Evolutionary conservation across 2,113 vertebrate genomes (phyloP).

Genomic region (Xiphophorus hellerii): DNA sequence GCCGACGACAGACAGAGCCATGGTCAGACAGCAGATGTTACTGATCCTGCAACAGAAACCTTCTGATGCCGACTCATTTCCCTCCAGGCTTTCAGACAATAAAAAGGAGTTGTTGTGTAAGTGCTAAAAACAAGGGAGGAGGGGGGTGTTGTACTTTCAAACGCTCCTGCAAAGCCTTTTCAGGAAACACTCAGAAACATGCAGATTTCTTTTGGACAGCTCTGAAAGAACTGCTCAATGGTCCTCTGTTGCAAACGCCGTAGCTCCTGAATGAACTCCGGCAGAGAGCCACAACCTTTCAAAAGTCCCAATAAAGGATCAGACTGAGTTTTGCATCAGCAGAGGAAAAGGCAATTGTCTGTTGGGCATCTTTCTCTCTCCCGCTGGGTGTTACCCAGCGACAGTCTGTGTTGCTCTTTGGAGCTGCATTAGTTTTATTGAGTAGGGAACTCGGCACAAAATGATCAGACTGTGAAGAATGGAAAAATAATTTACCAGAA

Average conservation of each 20-base stretch:
- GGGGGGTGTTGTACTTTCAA: conserved; percentile 20
- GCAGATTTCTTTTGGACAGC: conserved; percentile 40
- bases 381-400: conserved; percentile 28
- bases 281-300: conserved; percentile 42
- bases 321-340: conserved; percentile 32
- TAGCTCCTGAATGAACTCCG: conserved; percentile 40
- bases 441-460: neutral
- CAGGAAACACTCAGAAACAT: conserved; percentile 30
- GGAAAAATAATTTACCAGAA: neutral
- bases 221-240: conserved; percentile 37
- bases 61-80: conserved; percentile 47
- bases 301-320: conserved; percentile 28
- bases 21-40: conserved; percentile 36
- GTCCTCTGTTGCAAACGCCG: conserved; percentile 23
- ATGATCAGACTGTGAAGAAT: neutral
- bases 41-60: conserved; percentile 39
- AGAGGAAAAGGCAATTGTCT: conserved; percentile 17
- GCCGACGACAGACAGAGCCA: conserved; percentile 46
- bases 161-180: conserved; percentile 18
- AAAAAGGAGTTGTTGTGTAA: conserved; percentile 32
- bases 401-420: conserved; percentile 22
- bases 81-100: conserved; percentile 5
- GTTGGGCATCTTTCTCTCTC: conserved; percentile 17
- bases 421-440: neutral
- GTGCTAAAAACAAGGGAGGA: conserved; percentile 12